Evolutionary conservation across 23 tunicate genomes (phyloP).

Genomic region (Ascidia mentula): DNA sequence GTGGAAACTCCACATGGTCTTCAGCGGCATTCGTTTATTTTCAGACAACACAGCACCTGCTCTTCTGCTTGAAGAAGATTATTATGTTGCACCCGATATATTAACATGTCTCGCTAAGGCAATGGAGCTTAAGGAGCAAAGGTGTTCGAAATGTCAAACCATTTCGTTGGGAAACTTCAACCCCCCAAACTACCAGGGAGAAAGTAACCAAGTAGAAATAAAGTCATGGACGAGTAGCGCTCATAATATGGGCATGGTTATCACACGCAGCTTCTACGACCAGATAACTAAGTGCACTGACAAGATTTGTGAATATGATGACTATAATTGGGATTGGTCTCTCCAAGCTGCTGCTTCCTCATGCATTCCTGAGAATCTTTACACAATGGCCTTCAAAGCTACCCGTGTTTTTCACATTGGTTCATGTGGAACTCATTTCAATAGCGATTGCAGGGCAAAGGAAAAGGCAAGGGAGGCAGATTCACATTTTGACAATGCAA

Average conservation of each 20-base stretch:
- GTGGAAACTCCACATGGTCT: conserved; percentile 92
- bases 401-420: conserved; percentile 83
- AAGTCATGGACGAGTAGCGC: conserved; percentile 71
- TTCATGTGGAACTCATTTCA: conserved; percentile 49
- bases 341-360: conserved; percentile 52
- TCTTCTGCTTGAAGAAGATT: conserved; percentile 82
- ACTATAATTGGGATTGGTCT: conserved; percentile 99
- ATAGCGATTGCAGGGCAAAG: conserved; percentile 43
- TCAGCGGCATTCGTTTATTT: conserved; percentile 52
- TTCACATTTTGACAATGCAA: conserved; percentile 3
- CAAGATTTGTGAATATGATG: conserved; percentile 77
- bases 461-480: conserved; percentile 11
- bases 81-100: conserved; percentile 74
- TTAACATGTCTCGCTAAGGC: conserved; percentile 36
- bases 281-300: conserved; percentile 33
- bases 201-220: conserved; percentile 42
- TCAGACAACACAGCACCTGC: conserved; percentile 31
- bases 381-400: conserved; percentile 46
- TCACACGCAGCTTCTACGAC: conserved; percentile 40
- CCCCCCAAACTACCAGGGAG: conserved; percentile 19
- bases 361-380: background rate
- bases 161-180: conserved; percentile 83
- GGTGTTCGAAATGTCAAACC: conserved; percentile 57
- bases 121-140: conserved; percentile 7
- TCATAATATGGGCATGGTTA: conserved; percentile 84